Percentiles rank a stretch among this genome's conserved stretches.
phyloP scores from a whole-genome alignment of 1,140 invertebrate species.

The Pectinophora gossypiella region DNA sequence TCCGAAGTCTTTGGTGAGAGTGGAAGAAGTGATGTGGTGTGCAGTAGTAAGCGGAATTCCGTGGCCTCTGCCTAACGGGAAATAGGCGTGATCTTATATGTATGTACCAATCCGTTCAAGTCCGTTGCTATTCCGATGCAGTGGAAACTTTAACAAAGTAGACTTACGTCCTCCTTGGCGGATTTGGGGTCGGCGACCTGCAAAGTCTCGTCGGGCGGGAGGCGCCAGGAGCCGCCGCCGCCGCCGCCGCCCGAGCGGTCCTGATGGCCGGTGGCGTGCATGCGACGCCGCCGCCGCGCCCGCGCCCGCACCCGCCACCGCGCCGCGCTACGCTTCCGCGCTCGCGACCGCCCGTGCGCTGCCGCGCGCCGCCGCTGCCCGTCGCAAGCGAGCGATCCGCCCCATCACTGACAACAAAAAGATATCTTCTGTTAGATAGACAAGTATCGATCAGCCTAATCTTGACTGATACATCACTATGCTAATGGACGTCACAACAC shows the following conservation, averaged over 20 bases:
- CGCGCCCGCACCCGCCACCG: slow-evolving; percentile 58
- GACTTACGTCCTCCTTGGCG: slow-evolving; percentile 79
- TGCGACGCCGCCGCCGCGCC: slow-evolving; percentile 69
- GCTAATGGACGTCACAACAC: too few relatives aligned
- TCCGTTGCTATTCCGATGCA: too few relatives aligned
- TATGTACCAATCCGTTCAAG: too few relatives aligned
- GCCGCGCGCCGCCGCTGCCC: slow-evolving; percentile 6
- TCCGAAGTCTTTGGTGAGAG: too few relatives aligned
- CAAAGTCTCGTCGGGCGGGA: slow-evolving; percentile 91
- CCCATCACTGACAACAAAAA: slow-evolving; percentile 39
- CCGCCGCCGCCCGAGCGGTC: slow-evolving; percentile 80
- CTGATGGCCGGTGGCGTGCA: slow-evolving; percentile 89
- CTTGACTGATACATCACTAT: too few relatives aligned
- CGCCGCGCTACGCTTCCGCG: slow-evolving; percentile 48
- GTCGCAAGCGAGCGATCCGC: slow-evolving; percentile 20
- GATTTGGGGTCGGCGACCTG: slow-evolving; percentile 90
- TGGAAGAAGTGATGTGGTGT: too few relatives aligned
- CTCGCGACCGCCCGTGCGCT: slow-evolving; percentile 19
- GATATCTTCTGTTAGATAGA: too few relatives aligned
- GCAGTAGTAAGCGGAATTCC: too few relatives aligned
- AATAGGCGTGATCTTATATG: too few relatives aligned
- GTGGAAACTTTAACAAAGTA: too few relatives aligned
- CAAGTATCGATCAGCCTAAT: too few relatives aligned
- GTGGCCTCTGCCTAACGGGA: too few relatives aligned
- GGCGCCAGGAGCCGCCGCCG: slow-evolving; percentile 84